Conservation (phyloP, 1,140 invertebrate species). For the Pseudomyrmex gracilis region DNA sequence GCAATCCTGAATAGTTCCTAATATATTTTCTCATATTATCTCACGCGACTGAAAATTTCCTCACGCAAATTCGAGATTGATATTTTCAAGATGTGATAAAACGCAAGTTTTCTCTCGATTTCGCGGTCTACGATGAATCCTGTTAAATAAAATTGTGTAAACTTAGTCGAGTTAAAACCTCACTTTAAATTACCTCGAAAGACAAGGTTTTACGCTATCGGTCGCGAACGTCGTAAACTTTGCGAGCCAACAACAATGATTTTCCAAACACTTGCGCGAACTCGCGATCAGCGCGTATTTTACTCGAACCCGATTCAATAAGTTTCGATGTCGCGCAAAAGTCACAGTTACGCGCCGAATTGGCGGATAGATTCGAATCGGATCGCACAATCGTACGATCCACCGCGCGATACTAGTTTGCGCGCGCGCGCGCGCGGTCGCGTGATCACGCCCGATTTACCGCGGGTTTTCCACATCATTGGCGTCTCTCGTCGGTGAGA, state of each 20-base stretch:
- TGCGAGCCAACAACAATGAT: too few species aligned
- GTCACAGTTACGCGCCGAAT: conserved; percentile 46
- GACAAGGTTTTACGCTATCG: conserved; percentile 1
- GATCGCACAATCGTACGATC: conserved; percentile 57
- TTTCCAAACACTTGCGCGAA: not conserved
- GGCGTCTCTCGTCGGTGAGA: conserved; percentile 66
- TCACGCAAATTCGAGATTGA: not conserved
- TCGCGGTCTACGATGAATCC: not conserved
- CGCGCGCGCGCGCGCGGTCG: conserved; percentile 34
- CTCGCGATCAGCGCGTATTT: conserved; percentile 25
- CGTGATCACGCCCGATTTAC: conserved; percentile 71
- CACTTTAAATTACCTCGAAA: not conserved
- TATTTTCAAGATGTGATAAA: not conserved
- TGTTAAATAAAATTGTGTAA: not conserved
- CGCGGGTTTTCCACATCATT: conserved; percentile 71
- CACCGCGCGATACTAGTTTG: conserved; percentile 34
- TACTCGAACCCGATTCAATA: conserved; percentile 49
- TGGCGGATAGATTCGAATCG: conserved; percentile 53
- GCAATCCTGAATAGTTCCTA: not conserved
- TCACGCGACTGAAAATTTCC: not conserved
- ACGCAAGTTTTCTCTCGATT: not conserved
- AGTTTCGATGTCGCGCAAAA: conserved; percentile 42
- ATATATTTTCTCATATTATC: not conserved
- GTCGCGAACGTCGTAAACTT: not conserved
- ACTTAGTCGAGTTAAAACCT: not conserved